Conservation (phyloP, 2,113 vertebrate genomes). For the Cryptomyrus ogoouensis region DNA sequence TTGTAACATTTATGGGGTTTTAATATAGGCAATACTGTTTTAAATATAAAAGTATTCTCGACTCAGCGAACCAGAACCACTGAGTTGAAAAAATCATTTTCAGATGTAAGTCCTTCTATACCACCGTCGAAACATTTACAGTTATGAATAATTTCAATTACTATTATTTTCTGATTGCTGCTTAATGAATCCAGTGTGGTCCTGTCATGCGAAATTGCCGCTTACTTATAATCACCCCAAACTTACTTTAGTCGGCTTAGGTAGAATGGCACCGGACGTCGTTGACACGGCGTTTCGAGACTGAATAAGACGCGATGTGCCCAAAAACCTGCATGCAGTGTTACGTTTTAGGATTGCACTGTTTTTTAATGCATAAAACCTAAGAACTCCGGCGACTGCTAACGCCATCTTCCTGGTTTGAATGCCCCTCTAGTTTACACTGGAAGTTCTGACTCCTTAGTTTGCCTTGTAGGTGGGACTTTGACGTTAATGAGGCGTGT, state of each 20-base stretch:
- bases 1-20: background rate
- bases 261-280: constrained; percentile 69
- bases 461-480: constrained; percentile 19
- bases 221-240: constrained; percentile 28
- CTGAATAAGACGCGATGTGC: constrained; percentile 9
- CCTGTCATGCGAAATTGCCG: background rate
- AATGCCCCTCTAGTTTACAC: background rate
- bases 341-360: constrained; percentile 28
- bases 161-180: background rate
- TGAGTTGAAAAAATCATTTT: background rate
- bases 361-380: constrained; percentile 36
- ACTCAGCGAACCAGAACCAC: background rate
- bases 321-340: background rate
- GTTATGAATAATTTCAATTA: background rate
- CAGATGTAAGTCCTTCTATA: background rate
- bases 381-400: constrained; percentile 34
- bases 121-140: background rate
- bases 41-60: background rate
- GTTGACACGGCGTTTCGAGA: constrained; percentile 60
- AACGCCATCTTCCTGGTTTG: constrained; percentile 46
- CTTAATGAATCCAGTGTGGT: background rate
- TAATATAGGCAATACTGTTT: background rate
- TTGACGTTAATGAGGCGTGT: background rate
- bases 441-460: background rate
- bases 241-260: constrained; percentile 83